These are phyloP conservation scores for Rachycentron canadum DNA, from an alignment of 2,797 vertebrate species.

Conservation along the genomic window DNA sequence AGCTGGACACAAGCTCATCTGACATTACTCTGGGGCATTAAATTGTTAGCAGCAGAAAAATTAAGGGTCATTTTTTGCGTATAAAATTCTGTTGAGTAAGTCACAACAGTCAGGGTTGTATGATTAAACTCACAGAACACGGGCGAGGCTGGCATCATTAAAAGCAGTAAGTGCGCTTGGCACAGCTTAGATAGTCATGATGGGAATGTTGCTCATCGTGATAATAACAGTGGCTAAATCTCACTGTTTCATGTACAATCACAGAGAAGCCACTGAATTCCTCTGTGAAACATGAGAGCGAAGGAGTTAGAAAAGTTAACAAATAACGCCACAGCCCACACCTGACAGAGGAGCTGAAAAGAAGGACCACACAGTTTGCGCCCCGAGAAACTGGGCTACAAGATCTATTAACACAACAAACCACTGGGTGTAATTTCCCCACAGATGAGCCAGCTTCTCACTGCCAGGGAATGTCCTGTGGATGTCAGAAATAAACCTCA, in stretches of 20 bases:
- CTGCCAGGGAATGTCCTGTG: constrained; percentile 71
- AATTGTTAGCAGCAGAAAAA: neutral
- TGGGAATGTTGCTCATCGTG: constrained; percentile 45
- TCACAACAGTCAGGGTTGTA: neutral
- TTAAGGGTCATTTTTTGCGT: neutral
- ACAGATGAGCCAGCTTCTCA: constrained; percentile 69
- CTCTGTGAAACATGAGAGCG: constrained; percentile 55
- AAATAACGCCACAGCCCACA: constrained; percentile 72
- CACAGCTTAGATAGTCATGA: neutral
- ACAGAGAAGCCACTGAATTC: constrained; percentile 36
- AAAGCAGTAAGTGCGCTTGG: constrained; percentile 16
- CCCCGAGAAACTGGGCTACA: constrained; percentile 64
- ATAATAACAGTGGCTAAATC: constrained; percentile 12
- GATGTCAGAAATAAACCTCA: constrained; percentile 66
- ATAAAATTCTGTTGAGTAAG: constrained; percentile 6
- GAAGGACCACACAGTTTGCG: constrained; percentile 80
- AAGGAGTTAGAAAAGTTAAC: constrained; percentile 71
- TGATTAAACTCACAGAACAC: neutral
- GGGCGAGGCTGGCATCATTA: constrained; percentile 38
- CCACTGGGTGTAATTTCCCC: constrained; percentile 76
- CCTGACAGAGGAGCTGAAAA: constrained; percentile 68
- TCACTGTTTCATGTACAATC: constrained; percentile 35
- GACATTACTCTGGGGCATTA: neutral
- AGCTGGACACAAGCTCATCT: neutral
- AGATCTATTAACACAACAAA: constrained; percentile 81